phyloP scores from a whole-genome alignment of 1,140 invertebrate species.

The Lucilia cuprina region DNA sequence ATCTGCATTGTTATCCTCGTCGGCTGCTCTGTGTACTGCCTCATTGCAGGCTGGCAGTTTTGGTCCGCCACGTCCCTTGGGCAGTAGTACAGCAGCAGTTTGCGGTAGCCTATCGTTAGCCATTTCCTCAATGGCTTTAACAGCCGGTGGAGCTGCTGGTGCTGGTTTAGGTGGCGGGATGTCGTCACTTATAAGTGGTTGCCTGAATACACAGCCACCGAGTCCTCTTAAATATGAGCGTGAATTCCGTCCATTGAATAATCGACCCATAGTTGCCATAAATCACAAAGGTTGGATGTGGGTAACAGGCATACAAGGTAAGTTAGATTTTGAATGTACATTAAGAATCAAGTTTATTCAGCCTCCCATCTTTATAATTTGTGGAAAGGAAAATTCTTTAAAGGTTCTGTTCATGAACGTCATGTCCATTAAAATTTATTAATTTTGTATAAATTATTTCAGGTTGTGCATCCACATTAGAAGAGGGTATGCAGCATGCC shows the following conservation, averaged over 20 bases:
- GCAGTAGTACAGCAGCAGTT: constrained; percentile 58
- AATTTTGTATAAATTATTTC: background rate
- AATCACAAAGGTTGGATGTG: constrained; percentile 81
- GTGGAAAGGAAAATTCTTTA: no score
- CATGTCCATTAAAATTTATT: no score
- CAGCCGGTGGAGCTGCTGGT: constrained; percentile 46
- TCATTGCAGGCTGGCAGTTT: constrained; percentile 44
- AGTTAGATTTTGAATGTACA: constrained; percentile 41
- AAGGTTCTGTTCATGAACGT: no score
- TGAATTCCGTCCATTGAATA: constrained; percentile 58
- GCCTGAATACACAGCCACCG: constrained; percentile 49
- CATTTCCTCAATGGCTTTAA: constrained; percentile 49
- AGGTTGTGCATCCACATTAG: constrained; percentile 51
- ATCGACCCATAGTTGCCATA: constrained; percentile 66
- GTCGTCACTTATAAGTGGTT: background rate
- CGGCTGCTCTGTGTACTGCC: constrained; percentile 37
- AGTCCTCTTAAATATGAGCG: constrained; percentile 60
- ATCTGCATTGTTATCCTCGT: constrained; percentile 28
- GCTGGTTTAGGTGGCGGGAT: constrained; percentile 41
- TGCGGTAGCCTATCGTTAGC: constrained; percentile 59
- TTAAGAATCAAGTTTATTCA: no score
- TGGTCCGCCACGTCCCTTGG: constrained; percentile 45
- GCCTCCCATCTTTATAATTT: no score
- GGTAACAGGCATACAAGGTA: constrained; percentile 76
- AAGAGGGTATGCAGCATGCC: constrained; percentile 54